Evolutionary conservation across 2,797 vertebrate species (phyloP), one percentile per base, ranked within the genome.

Genomic region (Danio choprae): DNA sequence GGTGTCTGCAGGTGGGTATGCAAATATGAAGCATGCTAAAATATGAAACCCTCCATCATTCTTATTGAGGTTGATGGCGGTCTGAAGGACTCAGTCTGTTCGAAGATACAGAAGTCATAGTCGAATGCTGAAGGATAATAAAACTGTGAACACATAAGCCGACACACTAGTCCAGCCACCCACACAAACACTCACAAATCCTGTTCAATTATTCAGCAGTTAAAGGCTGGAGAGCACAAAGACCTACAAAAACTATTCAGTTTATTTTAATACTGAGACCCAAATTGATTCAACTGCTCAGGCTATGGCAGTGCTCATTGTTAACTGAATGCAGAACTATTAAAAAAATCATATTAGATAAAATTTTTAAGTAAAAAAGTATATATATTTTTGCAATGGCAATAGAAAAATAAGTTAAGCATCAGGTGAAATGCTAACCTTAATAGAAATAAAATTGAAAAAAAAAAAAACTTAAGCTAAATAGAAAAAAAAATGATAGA

Each of bases 151-250:
- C 41, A 50, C 29, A 62, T 50, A 74, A 62, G 44, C 43, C 8
- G 12, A 22, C 18, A 64, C 36, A 43, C 59, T n/a, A 77, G 43
- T 12, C 59, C 53, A 50, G 6, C 44, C 77, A 62, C 75, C 15
- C n/a, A 36, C 75, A 77, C 15, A 13, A 12, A 70, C 56, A 22
- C 67, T 43, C 56, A 51, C 77, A 79, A 79, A 79, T 70, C 38
- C 77, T 51, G 4, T 51, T 79, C 56, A 69, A 70, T 79, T 79
- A 79, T 79, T 79, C 56, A 79, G 46, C 36, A 62, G 44, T 41
- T 60, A 53, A 79, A 60, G 36, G 56, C 46, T 71, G 9, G 46
- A 78, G 22, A 60, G 44, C 29, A 48, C 74, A 58, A 68, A 51
- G 55, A 50, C 55, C n/a, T 41, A 79, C 51, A 41, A 62, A 15